Percentiles rank a stretch among this genome's conserved stretches.
These are phyloP conservation scores for Chaitophorus viminalis DNA, from an alignment of 2,888 invertebrate genomes.

Conservation along the genomic window DNA sequence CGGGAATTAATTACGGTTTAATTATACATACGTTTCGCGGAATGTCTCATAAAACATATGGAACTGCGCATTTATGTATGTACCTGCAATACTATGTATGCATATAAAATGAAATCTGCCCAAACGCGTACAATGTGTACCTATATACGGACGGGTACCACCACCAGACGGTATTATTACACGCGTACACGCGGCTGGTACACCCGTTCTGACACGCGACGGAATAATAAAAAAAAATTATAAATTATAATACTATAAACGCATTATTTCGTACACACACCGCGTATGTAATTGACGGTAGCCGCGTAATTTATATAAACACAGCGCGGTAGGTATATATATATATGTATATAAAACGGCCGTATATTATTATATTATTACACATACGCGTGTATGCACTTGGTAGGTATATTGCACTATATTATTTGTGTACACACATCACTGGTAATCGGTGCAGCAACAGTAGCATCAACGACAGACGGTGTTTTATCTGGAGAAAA, in stretches of 20 bases:
- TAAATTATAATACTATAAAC: not conserved
- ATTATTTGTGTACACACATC: not conserved
- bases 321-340: not conserved
- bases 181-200: not conserved
- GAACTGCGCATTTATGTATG: too few species aligned
- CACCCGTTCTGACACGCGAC: conserved; percentile 31
- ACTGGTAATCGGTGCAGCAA: too few species aligned
- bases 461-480: too few species aligned
- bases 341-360: too few species aligned
- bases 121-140: not conserved
- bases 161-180: not conserved
- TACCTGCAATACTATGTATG: too few species aligned
- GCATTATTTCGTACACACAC: not conserved
- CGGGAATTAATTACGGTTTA: not conserved
- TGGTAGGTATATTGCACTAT: too few species aligned
- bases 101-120: not conserved
- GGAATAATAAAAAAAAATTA: not conserved
- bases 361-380: not conserved
- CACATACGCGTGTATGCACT: not conserved
- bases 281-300: not conserved
- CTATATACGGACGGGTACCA: not conserved
- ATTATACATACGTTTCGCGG: not conserved
- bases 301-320: not conserved
- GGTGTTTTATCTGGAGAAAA: too few species aligned
- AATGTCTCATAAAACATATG: not conserved